Conservation (phyloP, 2,113 vertebrate genomes). For the Tragulus kanchil region DNA sequence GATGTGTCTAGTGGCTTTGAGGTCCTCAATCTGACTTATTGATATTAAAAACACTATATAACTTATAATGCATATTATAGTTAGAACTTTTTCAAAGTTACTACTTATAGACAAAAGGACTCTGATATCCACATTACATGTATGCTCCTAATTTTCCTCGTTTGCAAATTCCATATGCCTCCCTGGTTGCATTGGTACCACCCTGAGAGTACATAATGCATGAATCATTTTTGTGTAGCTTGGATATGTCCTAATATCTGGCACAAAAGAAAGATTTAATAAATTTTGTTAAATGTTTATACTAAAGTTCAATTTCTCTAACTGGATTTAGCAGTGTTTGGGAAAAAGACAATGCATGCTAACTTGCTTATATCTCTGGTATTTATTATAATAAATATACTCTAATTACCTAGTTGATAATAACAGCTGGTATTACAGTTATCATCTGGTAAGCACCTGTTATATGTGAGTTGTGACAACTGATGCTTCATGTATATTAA, state of each 20-base stretch:
- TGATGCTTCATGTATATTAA: background rate
- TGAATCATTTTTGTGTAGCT: background rate
- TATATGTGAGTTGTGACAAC: background rate
- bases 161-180: background rate
- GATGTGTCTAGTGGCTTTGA: background rate
- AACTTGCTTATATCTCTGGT: background rate
- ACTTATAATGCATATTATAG: background rate
- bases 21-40: background rate
- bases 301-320: background rate
- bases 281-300: background rate
- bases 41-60: constrained; percentile 16
- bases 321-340: background rate
- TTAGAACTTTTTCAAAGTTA: constrained; percentile 40
- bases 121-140: background rate
- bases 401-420: background rate
- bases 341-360: background rate
- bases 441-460: background rate
- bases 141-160: background rate
- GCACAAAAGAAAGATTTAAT: background rate
- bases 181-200: background rate
- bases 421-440: background rate
- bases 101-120: constrained; percentile 8
- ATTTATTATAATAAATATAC: background rate
- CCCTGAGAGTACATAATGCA: background rate
- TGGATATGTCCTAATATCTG: background rate